Evolutionary conservation across 1,140 invertebrate genomes (phyloP).

Genomic region (Drosophila leontia): DNA sequence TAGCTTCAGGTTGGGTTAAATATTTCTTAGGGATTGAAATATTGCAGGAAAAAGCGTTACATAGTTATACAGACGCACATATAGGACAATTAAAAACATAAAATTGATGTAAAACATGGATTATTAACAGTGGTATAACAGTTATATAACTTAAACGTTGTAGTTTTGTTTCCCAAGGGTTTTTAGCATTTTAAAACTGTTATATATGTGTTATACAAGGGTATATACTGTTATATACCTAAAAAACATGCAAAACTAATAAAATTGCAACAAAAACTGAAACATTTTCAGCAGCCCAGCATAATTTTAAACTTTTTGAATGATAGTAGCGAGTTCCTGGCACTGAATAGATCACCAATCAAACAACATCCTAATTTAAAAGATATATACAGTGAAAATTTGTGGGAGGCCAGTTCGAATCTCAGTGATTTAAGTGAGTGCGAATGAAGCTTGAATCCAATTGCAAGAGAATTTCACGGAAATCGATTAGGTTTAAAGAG

Average conservation of each 20-base stretch:
- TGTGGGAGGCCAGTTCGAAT: slow-evolving; percentile 9
- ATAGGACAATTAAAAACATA: slow-evolving; percentile 1
- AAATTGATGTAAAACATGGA: not conserved
- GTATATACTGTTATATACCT: not conserved
- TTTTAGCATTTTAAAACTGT: too few relatives aligned
- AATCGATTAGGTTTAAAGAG: slow-evolving; percentile 6
- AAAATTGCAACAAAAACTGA: slow-evolving; percentile 5
- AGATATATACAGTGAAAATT: slow-evolving; percentile 40
- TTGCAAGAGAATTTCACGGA: slow-evolving; percentile 19
- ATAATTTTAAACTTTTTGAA: slow-evolving; percentile 5
- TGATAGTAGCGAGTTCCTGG: slow-evolving; percentile 3
- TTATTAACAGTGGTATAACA: not conserved
- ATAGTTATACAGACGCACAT: not conserved
- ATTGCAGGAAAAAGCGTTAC: not conserved
- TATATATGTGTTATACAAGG: too few relatives aligned
- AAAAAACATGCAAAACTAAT: not conserved
- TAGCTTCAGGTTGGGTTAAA: slow-evolving; percentile 10
- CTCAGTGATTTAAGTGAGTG: slow-evolving; percentile 1
- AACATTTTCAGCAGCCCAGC: slow-evolving; percentile 24
- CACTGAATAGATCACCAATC: slow-evolving; percentile 22
- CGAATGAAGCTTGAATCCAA: slow-evolving; percentile 32
- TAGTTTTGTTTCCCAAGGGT: not conserved
- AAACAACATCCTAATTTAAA: slow-evolving; percentile 32
- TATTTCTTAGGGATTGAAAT: not conserved
- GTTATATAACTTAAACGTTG: too few relatives aligned